Conservation (phyloP, 2,113 vertebrate species). For the Vulpes lagopus region DNA sequence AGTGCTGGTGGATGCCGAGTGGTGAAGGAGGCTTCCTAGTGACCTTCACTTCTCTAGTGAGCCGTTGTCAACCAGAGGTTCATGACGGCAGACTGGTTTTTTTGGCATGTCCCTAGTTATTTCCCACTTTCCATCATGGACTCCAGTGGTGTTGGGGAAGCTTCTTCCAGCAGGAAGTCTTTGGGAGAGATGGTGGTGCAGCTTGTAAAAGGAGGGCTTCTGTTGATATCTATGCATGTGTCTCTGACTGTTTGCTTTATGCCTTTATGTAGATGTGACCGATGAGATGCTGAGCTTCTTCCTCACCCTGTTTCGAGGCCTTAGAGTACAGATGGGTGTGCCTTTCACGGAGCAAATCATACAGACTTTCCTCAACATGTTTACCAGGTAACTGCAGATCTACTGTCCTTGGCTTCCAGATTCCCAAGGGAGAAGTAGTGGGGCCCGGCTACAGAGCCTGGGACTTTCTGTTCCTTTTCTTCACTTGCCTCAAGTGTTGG, state of each 20-base stretch:
- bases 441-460: not conserved
- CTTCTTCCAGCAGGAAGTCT: constrained; percentile 29
- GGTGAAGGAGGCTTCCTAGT: not conserved
- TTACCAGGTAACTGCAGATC: constrained; percentile 92
- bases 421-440: not conserved
- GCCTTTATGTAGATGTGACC: constrained; percentile 92
- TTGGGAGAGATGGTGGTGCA: not conserved
- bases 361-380: constrained; percentile 99
- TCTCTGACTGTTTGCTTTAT: constrained; percentile 22
- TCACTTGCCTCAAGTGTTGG: not conserved
- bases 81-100: not conserved
- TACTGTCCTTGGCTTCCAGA: not conserved
- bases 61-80: not conserved
- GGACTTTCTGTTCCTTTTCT: not conserved
- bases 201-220: not conserved
- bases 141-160: not conserved
- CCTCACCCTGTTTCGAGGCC: constrained; percentile 96
- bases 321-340: constrained; percentile 98
- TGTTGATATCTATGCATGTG: not conserved
- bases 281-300: constrained; percentile 99
- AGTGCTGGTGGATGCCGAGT: accelerated
- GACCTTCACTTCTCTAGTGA: not conserved
- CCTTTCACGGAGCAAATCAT: constrained; percentile 98
- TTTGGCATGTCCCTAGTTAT: constrained; percentile 36
- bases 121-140: not conserved